Evolutionary conservation across 2,888 invertebrate species (phyloP).

Genomic region (Leptinotarsa tumamoca): DNA sequence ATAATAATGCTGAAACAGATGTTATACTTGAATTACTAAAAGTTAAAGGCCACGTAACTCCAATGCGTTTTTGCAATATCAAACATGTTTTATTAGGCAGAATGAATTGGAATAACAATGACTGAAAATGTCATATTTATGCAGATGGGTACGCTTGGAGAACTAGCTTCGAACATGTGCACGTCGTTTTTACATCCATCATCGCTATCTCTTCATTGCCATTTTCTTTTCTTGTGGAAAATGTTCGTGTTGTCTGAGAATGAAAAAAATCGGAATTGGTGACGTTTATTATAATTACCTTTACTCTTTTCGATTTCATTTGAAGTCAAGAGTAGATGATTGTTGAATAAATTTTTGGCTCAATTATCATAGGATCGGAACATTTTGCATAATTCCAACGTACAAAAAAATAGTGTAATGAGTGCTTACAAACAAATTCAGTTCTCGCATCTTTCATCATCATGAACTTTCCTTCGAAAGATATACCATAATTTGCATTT

Average conservation of each 20-base stretch:
- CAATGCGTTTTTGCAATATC: conserved; percentile 47
- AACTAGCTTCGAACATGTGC: conserved; percentile 56
- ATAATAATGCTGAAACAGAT: background rate
- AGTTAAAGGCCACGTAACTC: conserved; percentile 46
- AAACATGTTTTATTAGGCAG: conserved; percentile 53
- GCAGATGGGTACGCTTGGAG: conserved; percentile 50
- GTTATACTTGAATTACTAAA: conserved; percentile 26
- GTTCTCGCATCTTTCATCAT: too few relatives aligned
- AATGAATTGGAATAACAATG: conserved; percentile 56
- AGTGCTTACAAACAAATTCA: too few relatives aligned
- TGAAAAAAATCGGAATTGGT: background rate
- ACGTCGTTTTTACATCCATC: conserved; percentile 59
- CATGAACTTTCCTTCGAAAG: too few relatives aligned
- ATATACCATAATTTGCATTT: too few relatives aligned
- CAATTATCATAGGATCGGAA: too few relatives aligned
- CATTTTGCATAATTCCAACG: too few relatives aligned
- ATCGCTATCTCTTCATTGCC: conserved; percentile 49
- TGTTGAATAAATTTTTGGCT: too few relatives aligned
- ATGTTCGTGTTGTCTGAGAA: background rate
- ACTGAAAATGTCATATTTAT: conserved; percentile 59
- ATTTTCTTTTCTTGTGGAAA: conserved; percentile 2
- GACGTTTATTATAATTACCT: background rate
- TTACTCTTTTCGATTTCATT: too few relatives aligned
- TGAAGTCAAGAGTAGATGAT: too few relatives aligned
- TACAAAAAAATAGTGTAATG: too few relatives aligned